phyloP scores from a whole-genome alignment of 1,140 invertebrate species.

The Pseudomyrmex flavicornis region DNA sequence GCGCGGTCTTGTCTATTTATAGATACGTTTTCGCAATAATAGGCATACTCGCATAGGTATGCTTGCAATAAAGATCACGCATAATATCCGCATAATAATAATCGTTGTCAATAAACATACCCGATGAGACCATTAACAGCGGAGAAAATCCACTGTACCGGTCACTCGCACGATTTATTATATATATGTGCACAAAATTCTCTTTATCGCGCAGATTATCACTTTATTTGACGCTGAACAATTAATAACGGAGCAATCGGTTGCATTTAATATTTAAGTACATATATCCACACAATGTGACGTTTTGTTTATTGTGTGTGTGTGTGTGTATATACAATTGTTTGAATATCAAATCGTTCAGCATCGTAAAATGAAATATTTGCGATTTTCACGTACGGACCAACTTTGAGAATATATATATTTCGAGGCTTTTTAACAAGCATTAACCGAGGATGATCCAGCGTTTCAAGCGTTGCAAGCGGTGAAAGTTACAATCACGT shows the following conservation, averaged over 20 bases:
- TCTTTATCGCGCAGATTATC: constrained; percentile 8
- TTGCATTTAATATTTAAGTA: constrained; percentile 5
- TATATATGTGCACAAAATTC: constrained; percentile 6
- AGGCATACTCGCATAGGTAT: not conserved
- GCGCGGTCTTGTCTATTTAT: constrained; percentile 28
- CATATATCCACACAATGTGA: not conserved
- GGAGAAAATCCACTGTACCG: constrained; percentile 35
- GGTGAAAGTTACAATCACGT: constrained; percentile 81
- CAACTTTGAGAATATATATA: not conserved
- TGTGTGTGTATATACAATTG: not conserved
- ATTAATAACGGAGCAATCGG: constrained; percentile 1
- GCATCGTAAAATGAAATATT: not conserved
- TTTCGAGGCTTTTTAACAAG: constrained; percentile 34
- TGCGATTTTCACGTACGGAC: too few species aligned
- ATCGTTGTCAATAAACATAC: constrained; percentile 50
- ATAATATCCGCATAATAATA: constrained; percentile 45
- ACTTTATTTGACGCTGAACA: constrained; percentile 2
- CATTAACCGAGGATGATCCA: constrained; percentile 48
- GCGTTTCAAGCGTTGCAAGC: constrained; percentile 55
- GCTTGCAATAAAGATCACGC: constrained; percentile 43
- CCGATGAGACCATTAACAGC: constrained; percentile 33
- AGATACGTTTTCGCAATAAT: constrained; percentile 30
- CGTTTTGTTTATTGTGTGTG: not conserved
- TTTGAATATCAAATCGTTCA: not conserved
- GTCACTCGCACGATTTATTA: constrained; percentile 33